Evolutionary conservation across 2,888 invertebrate species (phyloP), one percentile per base, ranked within the genome.

Genomic region (Epistrophe eligans): DNA sequence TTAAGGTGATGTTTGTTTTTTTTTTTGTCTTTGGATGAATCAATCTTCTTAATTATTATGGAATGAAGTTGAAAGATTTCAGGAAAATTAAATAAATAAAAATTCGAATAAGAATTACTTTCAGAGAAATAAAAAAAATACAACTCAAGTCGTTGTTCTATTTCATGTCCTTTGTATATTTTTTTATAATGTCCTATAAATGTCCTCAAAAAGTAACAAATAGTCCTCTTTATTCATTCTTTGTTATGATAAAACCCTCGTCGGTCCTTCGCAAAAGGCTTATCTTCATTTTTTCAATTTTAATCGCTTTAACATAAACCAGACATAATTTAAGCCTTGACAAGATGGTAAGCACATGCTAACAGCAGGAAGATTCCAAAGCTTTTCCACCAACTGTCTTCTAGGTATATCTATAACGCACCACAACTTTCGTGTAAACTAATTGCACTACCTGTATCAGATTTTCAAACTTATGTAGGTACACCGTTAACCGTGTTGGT

Each of bases 401-500:
- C 38, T 35, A n/a, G n/a, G n/a, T n/a, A 32, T 43, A 7, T 4
- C 11, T 28, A 28, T 15, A 40, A 77, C 50, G 71, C 43, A 11
- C 35, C 35, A 67, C 67, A 67, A 79, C 74, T 76, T 79, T 45
- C 57, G 45, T 79, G 74, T 79, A 57, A 79, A 71, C 79, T 76
- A 79, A 84, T 84, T 84, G 71, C 79, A 79, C 79, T 76, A 64
- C 58, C 64, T 66, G 48, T 79, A 77, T 72, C 72, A 43, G 70
- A 55, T 55, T 70, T 43, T 43, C 17, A 19, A 67, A 71, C 43
- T 60, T 15, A 50, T 24, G 67, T 15, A 50, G 67, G 17, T 72
- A 58, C 43, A 43, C 62, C 15, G 17, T 60, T 60, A 62, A 62
- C 40, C 40, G 58, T 77, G 80, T 52, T 43, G 45, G 58, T 77